These are phyloP conservation scores for Elaeidobius kamerunicus DNA, from an alignment of 2,888 invertebrate species.

Conservation along the genomic window DNA sequence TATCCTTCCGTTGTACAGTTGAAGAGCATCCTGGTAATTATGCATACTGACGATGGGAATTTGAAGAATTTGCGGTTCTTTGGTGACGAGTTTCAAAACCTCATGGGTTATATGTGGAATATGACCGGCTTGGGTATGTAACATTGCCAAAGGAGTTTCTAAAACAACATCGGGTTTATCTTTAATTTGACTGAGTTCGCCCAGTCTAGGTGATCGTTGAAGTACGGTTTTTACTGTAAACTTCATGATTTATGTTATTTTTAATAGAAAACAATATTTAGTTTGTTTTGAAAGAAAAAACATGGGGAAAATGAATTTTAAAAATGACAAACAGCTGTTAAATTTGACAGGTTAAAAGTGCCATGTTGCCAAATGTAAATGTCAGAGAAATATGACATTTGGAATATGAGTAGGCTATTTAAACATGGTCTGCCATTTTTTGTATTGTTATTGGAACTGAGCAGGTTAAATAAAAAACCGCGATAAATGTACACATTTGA, in stretches of 20 bases:
- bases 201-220: conserved; percentile 63
- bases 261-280: not conserved
- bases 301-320: not conserved
- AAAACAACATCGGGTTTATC: conserved; percentile 56
- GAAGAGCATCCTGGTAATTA: conserved; percentile 56
- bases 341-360: not conserved
- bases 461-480: no score
- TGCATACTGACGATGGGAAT: conserved; percentile 69
- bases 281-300: not conserved
- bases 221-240: conserved; percentile 61
- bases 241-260: conserved; percentile 65
- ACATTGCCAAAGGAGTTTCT: conserved; percentile 72
- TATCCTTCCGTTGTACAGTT: conserved; percentile 62
- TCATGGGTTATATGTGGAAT: conserved; percentile 80
- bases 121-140: conserved; percentile 78
- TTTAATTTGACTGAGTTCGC: conserved; percentile 59
- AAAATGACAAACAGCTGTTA: no score
- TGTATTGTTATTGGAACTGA: no score
- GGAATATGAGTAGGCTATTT: no score
- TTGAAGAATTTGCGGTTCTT: conserved; percentile 62
- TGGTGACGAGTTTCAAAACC: conserved; percentile 64
- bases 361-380: no score
- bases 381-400: no score
- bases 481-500: no score
- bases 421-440: no score